These are phyloP conservation scores for Carlito syrichta DNA, from an alignment of 2,113 vertebrate species.

Conservation along the genomic window DNA sequence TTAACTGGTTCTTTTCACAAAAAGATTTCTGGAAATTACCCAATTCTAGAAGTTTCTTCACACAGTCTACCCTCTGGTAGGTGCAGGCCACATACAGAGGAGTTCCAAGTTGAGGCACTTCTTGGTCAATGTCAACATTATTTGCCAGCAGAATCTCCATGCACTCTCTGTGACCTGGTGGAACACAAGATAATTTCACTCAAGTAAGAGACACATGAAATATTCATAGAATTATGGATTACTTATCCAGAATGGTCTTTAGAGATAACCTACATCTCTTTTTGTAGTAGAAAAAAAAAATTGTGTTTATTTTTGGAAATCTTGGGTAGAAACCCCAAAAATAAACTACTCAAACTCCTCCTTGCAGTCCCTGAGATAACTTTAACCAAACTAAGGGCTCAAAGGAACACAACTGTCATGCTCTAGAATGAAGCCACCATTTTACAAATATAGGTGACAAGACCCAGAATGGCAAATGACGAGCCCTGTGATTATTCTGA, in stretches of 20 bases:
- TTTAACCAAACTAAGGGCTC: not conserved
- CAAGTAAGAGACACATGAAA: not conserved
- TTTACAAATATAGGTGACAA: not conserved
- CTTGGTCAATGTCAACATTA: conserved; percentile 87
- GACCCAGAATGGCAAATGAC: not conserved
- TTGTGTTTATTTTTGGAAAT: not conserved
- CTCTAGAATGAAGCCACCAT: not conserved
- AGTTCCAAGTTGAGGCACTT: conserved; percentile 85
- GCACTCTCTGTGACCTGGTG: conserved; percentile 90
- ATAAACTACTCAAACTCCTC: not conserved
- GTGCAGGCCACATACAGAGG: conserved; percentile 89
- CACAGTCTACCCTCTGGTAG: conserved; percentile 86
- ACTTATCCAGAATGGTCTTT: not conserved
- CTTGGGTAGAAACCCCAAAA: not conserved
- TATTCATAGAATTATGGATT: not conserved
- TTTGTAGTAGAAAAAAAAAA: not conserved
- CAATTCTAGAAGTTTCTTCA: conserved; percentile 88
- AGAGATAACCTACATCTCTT: not conserved
- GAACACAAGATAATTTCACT: not conserved
- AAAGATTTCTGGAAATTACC: conserved; percentile 79
- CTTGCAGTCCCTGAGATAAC: not conserved
- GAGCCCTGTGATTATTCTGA: not conserved
- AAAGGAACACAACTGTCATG: not conserved
- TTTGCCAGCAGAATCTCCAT: conserved; percentile 91
- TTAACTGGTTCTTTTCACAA: not conserved